phyloP scores from a whole-genome alignment of 2,113 vertebrate genomes.

The Sphaerodactylus townsendi region DNA sequence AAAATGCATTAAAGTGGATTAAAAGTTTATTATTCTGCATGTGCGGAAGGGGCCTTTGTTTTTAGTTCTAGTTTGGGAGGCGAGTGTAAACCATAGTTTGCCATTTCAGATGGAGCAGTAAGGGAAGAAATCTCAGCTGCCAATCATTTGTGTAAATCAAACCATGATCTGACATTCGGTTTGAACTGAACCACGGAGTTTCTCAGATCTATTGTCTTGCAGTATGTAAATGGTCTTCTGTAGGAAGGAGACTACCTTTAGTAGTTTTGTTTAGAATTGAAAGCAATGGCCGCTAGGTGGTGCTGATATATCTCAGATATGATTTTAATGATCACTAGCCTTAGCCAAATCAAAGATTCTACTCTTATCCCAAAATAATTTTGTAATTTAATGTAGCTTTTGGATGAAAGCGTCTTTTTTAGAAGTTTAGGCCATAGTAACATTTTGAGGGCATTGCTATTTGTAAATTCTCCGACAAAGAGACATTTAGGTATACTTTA shows the following conservation, averaged over 20 bases:
- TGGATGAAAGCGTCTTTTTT: not conserved
- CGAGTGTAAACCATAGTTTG: no score
- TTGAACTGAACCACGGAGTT: no score
- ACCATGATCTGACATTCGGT: no score
- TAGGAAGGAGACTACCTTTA: not conserved
- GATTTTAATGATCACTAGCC: accelerated
- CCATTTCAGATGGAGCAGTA: no score
- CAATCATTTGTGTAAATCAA: no score
- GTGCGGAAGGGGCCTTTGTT: no score
- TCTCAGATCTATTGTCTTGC: not conserved
- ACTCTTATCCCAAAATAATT: not conserved
- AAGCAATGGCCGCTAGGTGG: conserved; percentile 51
- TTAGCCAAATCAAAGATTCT: not conserved
- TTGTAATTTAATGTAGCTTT: not conserved
- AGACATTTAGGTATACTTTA: no score
- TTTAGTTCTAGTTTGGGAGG: no score
- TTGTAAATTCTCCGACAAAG: not conserved
- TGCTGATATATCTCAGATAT: not conserved
- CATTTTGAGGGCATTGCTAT: not conserved
- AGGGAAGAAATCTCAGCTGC: no score
- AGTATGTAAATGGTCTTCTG: not conserved
- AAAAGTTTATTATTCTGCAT: no score
- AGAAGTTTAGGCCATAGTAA: not conserved
- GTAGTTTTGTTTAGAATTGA: not conserved
- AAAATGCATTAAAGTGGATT: no score